phyloP scores from a whole-genome alignment of 2,797 vertebrate genomes.

The Chaetodon trifasciatus region DNA sequence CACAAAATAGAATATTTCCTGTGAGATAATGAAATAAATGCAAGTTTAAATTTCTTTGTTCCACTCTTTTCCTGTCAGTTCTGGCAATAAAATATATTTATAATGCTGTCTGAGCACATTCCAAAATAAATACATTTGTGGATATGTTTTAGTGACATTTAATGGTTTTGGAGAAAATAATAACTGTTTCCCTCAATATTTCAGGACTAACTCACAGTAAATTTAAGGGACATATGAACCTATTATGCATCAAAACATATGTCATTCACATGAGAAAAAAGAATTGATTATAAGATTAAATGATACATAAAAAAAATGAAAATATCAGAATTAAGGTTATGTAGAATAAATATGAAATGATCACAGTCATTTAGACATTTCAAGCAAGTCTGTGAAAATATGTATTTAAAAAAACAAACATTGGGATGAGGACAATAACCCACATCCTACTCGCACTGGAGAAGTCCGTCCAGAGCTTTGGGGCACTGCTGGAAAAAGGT shows the following conservation, averaged over 20 bases:
- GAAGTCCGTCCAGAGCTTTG: not conserved
- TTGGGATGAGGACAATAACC: not conserved
- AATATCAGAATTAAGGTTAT: not conserved
- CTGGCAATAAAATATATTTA: not conserved
- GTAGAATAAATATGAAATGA: not conserved
- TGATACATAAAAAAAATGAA: not conserved
- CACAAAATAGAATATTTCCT: not conserved
- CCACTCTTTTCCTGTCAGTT: not conserved
- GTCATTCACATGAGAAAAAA: not conserved
- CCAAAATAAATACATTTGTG: not conserved
- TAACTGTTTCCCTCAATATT: not conserved
- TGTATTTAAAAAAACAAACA: not conserved
- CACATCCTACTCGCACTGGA: not conserved
- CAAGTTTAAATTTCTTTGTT: not conserved
- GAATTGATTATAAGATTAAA: not conserved
- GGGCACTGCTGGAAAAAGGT: constrained; percentile 1
- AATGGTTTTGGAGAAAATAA: not conserved
- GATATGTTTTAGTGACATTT: not conserved
- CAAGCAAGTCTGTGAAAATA: not conserved
- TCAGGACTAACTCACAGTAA: not conserved
- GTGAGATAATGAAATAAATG: not conserved
- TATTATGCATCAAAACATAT: not conserved
- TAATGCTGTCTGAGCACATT: not conserved
- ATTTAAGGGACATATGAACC: not conserved
- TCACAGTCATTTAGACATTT: not conserved